Evolutionary conservation across 2,888 invertebrate species (phyloP), one percentile per base, ranked within the genome.

Genomic region (Iphiclides podalirius): DNA sequence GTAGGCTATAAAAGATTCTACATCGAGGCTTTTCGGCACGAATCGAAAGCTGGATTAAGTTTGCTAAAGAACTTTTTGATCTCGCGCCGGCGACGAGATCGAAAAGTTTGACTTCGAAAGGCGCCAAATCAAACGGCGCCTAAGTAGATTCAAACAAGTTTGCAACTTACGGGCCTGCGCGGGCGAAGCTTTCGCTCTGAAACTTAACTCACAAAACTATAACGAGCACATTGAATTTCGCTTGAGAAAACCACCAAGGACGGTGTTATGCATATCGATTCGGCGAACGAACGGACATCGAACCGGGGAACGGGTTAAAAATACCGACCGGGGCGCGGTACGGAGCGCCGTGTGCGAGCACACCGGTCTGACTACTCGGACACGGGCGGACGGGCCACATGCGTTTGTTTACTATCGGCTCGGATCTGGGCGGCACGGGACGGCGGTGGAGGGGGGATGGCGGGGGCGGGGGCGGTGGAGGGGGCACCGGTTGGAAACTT

Each of bases 241-340:
- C 70, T 69, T 72, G 76, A 74, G 72, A 54, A 69, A 60, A 75
- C 64, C 68, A 73, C 74, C 79, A 80, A 84, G 83, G 81, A 78
- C 81, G 73, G 59, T 71, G 76, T 79, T 83, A 83, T 84, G 79
- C 84, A 86, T 84, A 87, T 85, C 72, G 82, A 80, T 85, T 83
- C 83, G 79, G 75, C 70, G 75, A 80, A 81, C 65, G 70, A 75
- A 77, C 84, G 87, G 86, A 76, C 87, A 84, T 86, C 87, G 86
- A 87, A 88, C 87, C 77, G 82, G 77, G 74, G 69, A 84, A 81
- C 85, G 81, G 79, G 87, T 88, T 88, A 87, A 86, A 88, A 87
- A 88, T 87, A 88, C 79, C 83, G 73, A 69, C 64, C 68, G 68
- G 71, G 72, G 71, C 75, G 72, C 74, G 76, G 67, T 73, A 76